Base-by-base conservation (phyloP, 1,140 invertebrate species). In the Tetranychus cinnabarinus region DNA sequence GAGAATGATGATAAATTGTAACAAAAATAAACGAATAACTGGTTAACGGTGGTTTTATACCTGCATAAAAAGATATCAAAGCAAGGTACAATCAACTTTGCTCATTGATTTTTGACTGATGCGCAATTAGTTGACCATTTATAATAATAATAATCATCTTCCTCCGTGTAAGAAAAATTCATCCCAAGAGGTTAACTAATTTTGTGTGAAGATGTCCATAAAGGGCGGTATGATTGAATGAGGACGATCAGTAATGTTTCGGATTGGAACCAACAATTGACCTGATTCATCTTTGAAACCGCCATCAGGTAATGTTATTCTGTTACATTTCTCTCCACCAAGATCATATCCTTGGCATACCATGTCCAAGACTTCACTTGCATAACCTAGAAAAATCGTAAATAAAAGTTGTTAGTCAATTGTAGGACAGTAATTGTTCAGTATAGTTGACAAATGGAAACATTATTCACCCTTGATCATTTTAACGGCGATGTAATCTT, bases 301-400 rank as follows among this genome's bases (percentile, higher is more conserved):
- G 5, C 62, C 62, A 57, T 60, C 59, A 23, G 63, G 63, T 34
- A 64, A 13, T 34, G 46, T 64, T 6, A 64, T 35, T 31, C 37
- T 37, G 47, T 63, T 64, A 56, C 63, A 64, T 23, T 45, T 45
- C 7, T 64, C 63, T 15, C 57, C 42, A 7, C 56, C 60, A 34
- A 37, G 36, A 12, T 64, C 62, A 60, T 45, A 63, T 13, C 63
- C 63, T 23, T 50, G 58, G 45, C 63, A 64, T 1, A 48, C 61
- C 56, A 64, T 37, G 15, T 64, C 63, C n/a, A 64, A 34, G 2
- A 64, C 60, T 36, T 64, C 63, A 55, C 63, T 63, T 15, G 60
- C 60, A 56, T 64, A 64, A 42, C 58, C 61, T 52, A 7, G 42
- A 60, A 52, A 52, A 31, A 35, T 37, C 15, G 37, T 1, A 12